Evolutionary conservation across 2,888 invertebrate species (phyloP), one percentile per base, ranked within the genome.

Genomic region (Himalopsyche japonica): DNA sequence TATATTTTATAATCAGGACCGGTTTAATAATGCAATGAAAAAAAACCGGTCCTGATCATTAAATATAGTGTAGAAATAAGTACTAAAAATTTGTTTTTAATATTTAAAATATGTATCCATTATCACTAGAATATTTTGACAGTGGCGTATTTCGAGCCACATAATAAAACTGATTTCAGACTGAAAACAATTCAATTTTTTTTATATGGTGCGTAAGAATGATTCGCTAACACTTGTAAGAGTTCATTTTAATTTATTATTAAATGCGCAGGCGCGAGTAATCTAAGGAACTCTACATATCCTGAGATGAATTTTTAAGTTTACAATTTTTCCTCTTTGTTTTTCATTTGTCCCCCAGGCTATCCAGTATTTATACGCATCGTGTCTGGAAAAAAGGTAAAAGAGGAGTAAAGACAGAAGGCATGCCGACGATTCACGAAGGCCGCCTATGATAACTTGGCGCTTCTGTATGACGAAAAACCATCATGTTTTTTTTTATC

Each of bases 241-340:
- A 57, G 10, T n/a, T n/a, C 57, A 20, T 57, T 57, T 57, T 57
- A 57, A 57, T 57, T 57, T 24, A 57, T 57, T 57, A 57, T 20
- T 24, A 70, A 70, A 70, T 20, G 57, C 57, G 57, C 57, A 57
- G 20, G 57, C 57, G 57, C 57, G 57, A 57, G 7, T 57, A 20
- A 7, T 57, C 57, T 57, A 64, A 57, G 80, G 77, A 77, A 43
- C 77, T 47, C 80, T 47, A 83, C 79, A 82, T 79, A 70, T 84
- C 79, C 83, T 80, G 79, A 79, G 86, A 86, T 86, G 86, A 86
- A 86, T 86, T 86, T 86, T 86, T 86, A 83, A 86, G 85, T 86
- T 86, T 84, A 86, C 86, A 86, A 85, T 85, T 86, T 86, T 86
- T 86, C 84, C 85, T 86, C 85, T 86, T 86, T 86, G 86, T 86